Percentiles rank a stretch among this genome's conserved stretches.
Evolutionary conservation across 92 coral and sea anemone genomes (phyloP).

Genomic region (Isaurus tuberculatus): DNA sequence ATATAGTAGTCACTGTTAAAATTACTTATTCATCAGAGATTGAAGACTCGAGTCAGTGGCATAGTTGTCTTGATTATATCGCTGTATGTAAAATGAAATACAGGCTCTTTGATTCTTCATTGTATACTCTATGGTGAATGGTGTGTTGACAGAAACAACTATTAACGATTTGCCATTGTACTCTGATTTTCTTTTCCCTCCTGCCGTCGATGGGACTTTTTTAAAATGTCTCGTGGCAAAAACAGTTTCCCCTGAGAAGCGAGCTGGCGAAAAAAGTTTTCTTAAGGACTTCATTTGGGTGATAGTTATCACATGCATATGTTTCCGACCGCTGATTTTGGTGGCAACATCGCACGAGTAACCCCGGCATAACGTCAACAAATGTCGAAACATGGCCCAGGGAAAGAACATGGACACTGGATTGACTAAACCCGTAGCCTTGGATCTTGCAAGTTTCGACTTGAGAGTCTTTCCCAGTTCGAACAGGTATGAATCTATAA

Average conservation of each 20-base stretch:
- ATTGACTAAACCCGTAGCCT: slow-evolving; percentile 67
- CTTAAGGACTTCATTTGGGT: slow-evolving; percentile 58
- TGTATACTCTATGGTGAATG: slow-evolving; percentile 65
- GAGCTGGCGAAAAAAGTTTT: slow-evolving; percentile 68
- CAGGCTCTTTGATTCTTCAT: slow-evolving; percentile 67
- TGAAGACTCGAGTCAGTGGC: slow-evolving; percentile 65
- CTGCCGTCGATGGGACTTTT: slow-evolving; percentile 63
- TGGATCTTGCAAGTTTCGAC: slow-evolving; percentile 57
- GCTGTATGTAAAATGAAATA: slow-evolving; percentile 62
- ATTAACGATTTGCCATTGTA: slow-evolving; percentile 67
- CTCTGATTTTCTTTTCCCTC: slow-evolving; percentile 54
- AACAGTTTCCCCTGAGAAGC: slow-evolving; percentile 66
- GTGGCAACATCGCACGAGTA: slow-evolving; percentile 52
- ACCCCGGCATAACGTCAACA: slow-evolving; percentile 49
- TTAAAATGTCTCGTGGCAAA: slow-evolving; percentile 69
- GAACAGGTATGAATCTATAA: slow-evolving; percentile 64
- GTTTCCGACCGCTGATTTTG: slow-evolving; percentile 37
- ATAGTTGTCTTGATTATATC: slow-evolving; percentile 64
- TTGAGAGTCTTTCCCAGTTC: slow-evolving; percentile 66
- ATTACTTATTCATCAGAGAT: slow-evolving; percentile 55
- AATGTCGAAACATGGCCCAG: slow-evolving; percentile 66
- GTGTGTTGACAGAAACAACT: slow-evolving; percentile 68
- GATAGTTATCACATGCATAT: slow-evolving; percentile 53
- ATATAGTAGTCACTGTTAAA: slow-evolving; percentile 13
- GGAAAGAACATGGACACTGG: slow-evolving; percentile 68